These are phyloP conservation scores for Cremastobaeus sp. DNA, from an alignment of 2,888 invertebrate species.

Conservation along the genomic window DNA sequence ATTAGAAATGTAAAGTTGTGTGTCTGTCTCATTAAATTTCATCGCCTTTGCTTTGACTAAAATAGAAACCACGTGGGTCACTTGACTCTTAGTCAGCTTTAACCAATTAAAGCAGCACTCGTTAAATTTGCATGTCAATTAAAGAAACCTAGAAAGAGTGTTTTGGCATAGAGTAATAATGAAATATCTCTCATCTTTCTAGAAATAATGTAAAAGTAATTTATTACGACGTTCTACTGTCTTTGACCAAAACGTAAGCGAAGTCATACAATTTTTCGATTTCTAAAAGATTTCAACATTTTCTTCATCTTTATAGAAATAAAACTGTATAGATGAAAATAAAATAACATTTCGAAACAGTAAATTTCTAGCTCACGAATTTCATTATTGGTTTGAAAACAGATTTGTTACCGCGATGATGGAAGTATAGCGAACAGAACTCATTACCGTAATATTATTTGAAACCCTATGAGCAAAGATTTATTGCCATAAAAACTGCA, in stretches of 20 bases:
- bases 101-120: constrained; percentile 31
- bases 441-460: constrained; percentile 7
- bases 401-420: constrained; percentile 23
- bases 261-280: too few relatives aligned
- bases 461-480: too few relatives aligned
- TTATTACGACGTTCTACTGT: too few relatives aligned
- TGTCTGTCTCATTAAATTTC: constrained; percentile 46
- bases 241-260: too few relatives aligned
- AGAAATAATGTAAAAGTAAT: too few relatives aligned
- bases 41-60: constrained; percentile 58
- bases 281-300: too few relatives aligned
- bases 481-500: too few relatives aligned
- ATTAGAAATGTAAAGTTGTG: not conserved
- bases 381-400: constrained; percentile 25
- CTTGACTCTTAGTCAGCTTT: constrained; percentile 64
- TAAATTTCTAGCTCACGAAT: not conserved
- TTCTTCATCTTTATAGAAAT: too few relatives aligned
- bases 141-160: constrained; percentile 11
- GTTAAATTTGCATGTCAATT: constrained; percentile 31
- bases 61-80: constrained; percentile 64
- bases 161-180: constrained; percentile 9
- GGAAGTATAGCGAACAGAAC: constrained; percentile 10
- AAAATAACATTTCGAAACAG: too few relatives aligned
- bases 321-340: too few relatives aligned
- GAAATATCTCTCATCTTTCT: too few relatives aligned